Conservation (phyloP, 2,797 vertebrate species). For the Paratrypauchen microcephalus region DNA sequence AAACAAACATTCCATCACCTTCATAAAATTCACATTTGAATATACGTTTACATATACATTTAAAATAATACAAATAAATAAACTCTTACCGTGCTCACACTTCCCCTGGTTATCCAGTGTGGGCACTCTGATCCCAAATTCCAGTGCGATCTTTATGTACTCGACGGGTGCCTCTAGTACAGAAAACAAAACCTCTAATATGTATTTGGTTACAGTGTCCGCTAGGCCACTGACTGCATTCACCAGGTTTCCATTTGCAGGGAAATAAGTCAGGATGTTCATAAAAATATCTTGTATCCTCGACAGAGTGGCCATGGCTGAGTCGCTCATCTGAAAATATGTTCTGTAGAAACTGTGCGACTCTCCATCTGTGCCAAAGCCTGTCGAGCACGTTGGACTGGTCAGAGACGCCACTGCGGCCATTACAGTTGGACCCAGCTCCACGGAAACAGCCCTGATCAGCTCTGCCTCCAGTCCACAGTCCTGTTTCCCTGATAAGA, state of each 20-base stretch:
- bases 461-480: constrained; percentile 73
- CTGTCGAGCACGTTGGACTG: constrained; percentile 58
- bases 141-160: constrained; percentile 68
- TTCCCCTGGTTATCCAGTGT: constrained; percentile 55
- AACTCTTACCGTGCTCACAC: constrained; percentile 74
- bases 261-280: constrained; percentile 55
- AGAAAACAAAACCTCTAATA: constrained; percentile 48
- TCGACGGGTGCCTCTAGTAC: constrained; percentile 65
- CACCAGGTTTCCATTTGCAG: constrained; percentile 52
- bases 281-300: constrained; percentile 56
- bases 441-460: constrained; percentile 55
- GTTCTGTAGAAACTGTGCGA: constrained; percentile 31
- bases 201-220: constrained; percentile 50
- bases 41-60: too few relatives aligned
- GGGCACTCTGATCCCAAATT: constrained; percentile 71
- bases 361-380: background rate
- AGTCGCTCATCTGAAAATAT: constrained; percentile 46
- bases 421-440: constrained; percentile 56
- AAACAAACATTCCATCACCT: constrained; percentile 20
- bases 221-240: constrained; percentile 44
- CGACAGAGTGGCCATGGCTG: background rate
- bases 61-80: too few relatives aligned
- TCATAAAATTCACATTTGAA: background rate
- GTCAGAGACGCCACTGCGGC: constrained; percentile 54
- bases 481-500: constrained; percentile 67